These are phyloP conservation scores for Gastracanthus pulcherrimus DNA, from an alignment of 2,888 invertebrate genomes.

Conservation along the genomic window DNA sequence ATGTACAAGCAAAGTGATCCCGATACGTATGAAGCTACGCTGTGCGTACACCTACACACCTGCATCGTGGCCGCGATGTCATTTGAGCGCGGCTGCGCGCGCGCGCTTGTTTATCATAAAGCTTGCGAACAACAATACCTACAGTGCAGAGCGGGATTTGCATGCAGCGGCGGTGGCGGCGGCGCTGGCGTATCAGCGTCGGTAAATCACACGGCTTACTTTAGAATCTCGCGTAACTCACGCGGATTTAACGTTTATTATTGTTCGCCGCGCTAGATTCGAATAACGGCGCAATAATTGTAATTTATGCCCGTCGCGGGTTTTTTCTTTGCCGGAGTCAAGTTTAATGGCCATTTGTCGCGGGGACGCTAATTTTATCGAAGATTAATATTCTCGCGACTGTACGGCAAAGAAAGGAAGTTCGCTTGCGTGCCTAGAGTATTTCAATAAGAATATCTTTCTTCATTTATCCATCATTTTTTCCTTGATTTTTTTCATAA, in stretches of 20 bases:
- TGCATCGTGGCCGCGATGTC: not conserved
- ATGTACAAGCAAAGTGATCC: not conserved
- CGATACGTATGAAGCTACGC: not conserved
- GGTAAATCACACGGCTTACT: conserved; percentile 19
- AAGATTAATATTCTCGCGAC: not conserved
- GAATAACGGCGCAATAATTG: not conserved
- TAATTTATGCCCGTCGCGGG: not conserved
- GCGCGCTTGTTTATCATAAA: conserved; percentile 13
- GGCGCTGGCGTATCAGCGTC: not conserved
- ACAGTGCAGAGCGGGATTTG: not conserved
- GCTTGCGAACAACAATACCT: not conserved
- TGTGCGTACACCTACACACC: not conserved
- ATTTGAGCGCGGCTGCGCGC: not conserved
- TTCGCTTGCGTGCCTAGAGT: not conserved
- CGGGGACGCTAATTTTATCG: not conserved
- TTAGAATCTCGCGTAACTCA: conserved; percentile 24
- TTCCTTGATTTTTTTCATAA: not conserved
- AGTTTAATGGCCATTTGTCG: not conserved
- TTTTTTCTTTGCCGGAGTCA: not conserved
- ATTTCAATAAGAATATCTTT: not conserved
- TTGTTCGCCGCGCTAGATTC: not conserved
- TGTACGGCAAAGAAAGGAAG: no score
- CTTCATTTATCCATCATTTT: not conserved
- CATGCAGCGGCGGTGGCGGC: not conserved
- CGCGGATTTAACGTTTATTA: conserved; percentile 13